Evolutionary conservation across 2,888 invertebrate genomes (phyloP), one percentile per base, ranked within the genome.

Genomic region (Himalopsyche anomala): DNA sequence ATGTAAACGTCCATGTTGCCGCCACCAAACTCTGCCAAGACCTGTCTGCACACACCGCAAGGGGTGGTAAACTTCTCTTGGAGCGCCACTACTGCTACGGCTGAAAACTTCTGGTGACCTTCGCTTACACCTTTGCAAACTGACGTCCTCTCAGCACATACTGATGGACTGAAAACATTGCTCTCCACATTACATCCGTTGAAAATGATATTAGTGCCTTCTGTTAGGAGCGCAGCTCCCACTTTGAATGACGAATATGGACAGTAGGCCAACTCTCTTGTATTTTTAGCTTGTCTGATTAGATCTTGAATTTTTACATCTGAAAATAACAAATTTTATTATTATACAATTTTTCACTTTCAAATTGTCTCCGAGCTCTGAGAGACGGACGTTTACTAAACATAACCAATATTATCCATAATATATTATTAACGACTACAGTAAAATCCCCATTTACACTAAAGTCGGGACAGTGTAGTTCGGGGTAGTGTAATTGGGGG

Each of bases 101-200:
- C 94, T 87, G 92, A 93, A 90, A 98, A 96, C 87, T 95, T 94
- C 4, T 90, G 92, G 89, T 96, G 94, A 0, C 99, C 99, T 89
- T 96, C 96, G 84, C 97, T 96, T 0, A 99, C 95, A 0, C 98
- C 98, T 90, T 96, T 97, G 0, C 94, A 95, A 1, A 97, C 93
- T 0, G 98, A 99, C 0, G 96, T 94, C 80, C 98, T 93, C 91
- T 99, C 99, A 0, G 99, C 99, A 92, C 99, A 99, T 80, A 97
- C 94, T 0, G 95, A 92, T 0, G 96, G 95, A 0, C 97, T 95
- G 89, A 96, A 96, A 0, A 97, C 95, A 0, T 95, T 94, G 91
- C 98, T 99, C 91, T 99, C 99, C 28, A 99, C 95, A 90, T 99
- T 99, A 90, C 98, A 98, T 2, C 99, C 99, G 85, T 94, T 93